Conservation (phyloP, 2,113 vertebrate species). For the Rhea pennata region DNA sequence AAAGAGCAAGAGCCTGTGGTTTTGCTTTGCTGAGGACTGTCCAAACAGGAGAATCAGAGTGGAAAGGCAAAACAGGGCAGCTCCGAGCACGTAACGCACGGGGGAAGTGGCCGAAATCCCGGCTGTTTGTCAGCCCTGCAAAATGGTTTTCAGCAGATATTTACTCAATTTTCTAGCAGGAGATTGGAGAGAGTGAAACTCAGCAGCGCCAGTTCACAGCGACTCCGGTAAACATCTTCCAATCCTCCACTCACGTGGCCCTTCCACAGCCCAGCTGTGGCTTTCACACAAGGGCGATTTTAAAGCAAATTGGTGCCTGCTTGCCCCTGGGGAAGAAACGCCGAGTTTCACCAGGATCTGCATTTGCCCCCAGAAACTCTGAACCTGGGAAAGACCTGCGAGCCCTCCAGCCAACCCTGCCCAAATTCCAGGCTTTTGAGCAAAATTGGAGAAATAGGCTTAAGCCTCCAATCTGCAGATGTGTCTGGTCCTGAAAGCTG, state of each 20-base stretch:
- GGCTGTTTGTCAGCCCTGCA: background rate
- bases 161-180: background rate
- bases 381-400: background rate
- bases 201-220: background rate
- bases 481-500: background rate
- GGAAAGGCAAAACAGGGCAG: background rate
- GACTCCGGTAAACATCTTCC: background rate
- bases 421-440: background rate
- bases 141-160: background rate
- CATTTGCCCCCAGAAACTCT: fast-evolving
- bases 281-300: background rate
- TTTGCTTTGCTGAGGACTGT: background rate
- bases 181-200: background rate
- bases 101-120: background rate
- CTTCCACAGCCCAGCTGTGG: background rate
- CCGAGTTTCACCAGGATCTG: fast-evolving
- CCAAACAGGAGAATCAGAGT: fast-evolving
- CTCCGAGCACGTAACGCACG: background rate
- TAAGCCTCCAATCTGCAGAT: background rate
- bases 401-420: background rate
- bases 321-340: fast-evolving
- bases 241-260: background rate
- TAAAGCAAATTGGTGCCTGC: background rate
- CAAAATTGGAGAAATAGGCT: background rate
- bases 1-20: background rate